phyloP scores from a whole-genome alignment of 2,888 invertebrate genomes.

The Unio pictorum region DNA sequence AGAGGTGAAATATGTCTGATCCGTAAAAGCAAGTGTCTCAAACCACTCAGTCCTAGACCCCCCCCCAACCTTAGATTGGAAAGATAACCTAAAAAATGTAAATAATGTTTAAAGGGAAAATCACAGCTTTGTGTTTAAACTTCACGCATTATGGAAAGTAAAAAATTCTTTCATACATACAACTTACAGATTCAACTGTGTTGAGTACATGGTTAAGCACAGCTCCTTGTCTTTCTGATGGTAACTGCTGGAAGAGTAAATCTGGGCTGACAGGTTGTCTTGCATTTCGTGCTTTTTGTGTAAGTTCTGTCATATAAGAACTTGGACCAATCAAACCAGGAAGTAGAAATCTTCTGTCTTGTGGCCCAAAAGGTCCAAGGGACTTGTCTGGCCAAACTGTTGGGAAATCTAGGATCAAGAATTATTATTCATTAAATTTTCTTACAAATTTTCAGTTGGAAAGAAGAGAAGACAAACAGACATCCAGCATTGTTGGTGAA shows the following conservation, averaged over 20 bases:
- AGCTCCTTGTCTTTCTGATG: constrained; percentile 31
- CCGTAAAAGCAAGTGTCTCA: too few relatives aligned
- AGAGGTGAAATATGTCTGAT: too few relatives aligned
- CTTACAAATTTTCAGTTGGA: background rate
- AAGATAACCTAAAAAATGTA: too few relatives aligned
- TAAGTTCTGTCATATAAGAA: constrained; percentile 1
- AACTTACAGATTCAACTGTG: constrained; percentile 21
- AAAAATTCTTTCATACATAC: too few relatives aligned
- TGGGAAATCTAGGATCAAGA: background rate
- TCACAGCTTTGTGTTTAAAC: too few relatives aligned
- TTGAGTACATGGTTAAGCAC: constrained; percentile 37
- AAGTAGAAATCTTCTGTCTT: constrained; percentile 60
- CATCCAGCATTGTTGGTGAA: too few relatives aligned
- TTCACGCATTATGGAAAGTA: too few relatives aligned
- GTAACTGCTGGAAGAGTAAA: constrained; percentile 37
- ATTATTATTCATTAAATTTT: background rate
- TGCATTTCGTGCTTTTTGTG: constrained; percentile 4
- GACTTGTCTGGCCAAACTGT: constrained; percentile 53
- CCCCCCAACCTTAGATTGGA: too few relatives aligned
- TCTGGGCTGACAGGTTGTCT: constrained; percentile 17
- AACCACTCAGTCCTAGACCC: too few relatives aligned
- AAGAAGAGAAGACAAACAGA: too few relatives aligned
- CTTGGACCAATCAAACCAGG: constrained; percentile 58
- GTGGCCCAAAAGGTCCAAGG: constrained; percentile 58
- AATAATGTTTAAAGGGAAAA: too few relatives aligned